Evolutionary conservation across 2,888 invertebrate species (phyloP).

Genomic region (Scaptomyza polygonia): DNA sequence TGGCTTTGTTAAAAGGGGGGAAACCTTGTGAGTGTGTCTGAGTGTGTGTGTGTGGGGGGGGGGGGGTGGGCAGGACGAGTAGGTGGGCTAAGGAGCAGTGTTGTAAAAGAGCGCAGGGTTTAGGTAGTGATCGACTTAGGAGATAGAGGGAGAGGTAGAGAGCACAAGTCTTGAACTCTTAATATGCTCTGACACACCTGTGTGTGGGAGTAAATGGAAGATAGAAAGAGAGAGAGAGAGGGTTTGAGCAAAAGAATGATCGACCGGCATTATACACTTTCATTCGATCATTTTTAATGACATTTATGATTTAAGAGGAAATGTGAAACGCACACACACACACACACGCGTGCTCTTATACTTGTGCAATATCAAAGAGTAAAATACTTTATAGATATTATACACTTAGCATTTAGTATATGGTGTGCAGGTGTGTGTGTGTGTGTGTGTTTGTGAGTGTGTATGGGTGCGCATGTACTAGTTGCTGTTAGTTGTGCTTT

Average conservation of each 20-base stretch:
- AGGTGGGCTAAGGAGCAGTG: slow-evolving; percentile 3
- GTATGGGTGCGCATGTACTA: slow-evolving; percentile 12
- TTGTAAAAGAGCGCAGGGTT: slow-evolving; percentile 15
- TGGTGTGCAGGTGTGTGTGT: slow-evolving; percentile 21
- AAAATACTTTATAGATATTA: slow-evolving; percentile 15
- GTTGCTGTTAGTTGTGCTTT: slow-evolving; percentile 45
- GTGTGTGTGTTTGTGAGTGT: slow-evolving; percentile 23
- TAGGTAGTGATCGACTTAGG: slow-evolving; percentile 2
- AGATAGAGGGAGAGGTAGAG: slow-evolving; percentile 7
- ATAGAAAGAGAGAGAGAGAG: neutral
- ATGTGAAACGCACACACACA: slow-evolving; percentile 8
- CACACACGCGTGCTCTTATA: slow-evolving; percentile 37
- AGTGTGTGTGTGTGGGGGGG: slow-evolving; percentile 18
- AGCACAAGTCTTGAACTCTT: slow-evolving; percentile 6
- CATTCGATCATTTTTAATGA: neutral
- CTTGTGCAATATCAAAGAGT: slow-evolving; percentile 29
- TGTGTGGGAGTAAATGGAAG: slow-evolving; percentile 10
- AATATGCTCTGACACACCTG: slow-evolving; percentile 21
- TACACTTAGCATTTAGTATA: slow-evolving; percentile 25
- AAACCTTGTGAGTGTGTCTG: slow-evolving; percentile 14
- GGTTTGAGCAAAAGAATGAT: neutral
- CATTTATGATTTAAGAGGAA: slow-evolving; percentile 3
- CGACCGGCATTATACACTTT: neutral
- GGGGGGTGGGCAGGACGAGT: slow-evolving; percentile 1
- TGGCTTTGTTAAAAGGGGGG: slow-evolving; percentile 34